phyloP scores from a whole-genome alignment of 2,113 vertebrate species.

The Dunckerocampus dactyliophorus region DNA sequence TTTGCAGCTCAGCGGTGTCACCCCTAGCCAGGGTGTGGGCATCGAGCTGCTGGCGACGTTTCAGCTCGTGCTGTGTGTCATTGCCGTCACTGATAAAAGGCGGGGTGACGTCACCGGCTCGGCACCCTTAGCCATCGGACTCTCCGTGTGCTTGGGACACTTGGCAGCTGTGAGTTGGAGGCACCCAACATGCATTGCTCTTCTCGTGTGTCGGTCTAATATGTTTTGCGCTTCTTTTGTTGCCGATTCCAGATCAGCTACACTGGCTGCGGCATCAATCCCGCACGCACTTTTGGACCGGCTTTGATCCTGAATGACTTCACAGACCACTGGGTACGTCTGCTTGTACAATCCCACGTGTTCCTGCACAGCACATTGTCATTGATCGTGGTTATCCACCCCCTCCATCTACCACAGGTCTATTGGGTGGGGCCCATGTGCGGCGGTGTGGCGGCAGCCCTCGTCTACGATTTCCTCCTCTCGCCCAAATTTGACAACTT shows the following conservation, averaged over 20 bases:
- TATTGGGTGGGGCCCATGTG: slow-evolving; percentile 80
- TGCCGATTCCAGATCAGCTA: slow-evolving; percentile 84
- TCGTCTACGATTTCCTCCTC: slow-evolving; percentile 92
- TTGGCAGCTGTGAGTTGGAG: slow-evolving; percentile 84
- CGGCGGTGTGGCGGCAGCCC: slow-evolving; percentile 70
- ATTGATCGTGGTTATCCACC: slow-evolving; percentile 17
- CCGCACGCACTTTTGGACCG: slow-evolving; percentile 90
- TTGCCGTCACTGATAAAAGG: slow-evolving; percentile 90
- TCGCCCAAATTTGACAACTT: slow-evolving; percentile 82
- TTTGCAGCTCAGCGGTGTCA: slow-evolving; percentile 69
- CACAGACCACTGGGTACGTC: slow-evolving; percentile 89
- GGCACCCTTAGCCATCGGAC: slow-evolving; percentile 87
- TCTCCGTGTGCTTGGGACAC: slow-evolving; percentile 90
- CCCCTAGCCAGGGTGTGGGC: slow-evolving; percentile 84
- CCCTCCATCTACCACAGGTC: slow-evolving; percentile 58
- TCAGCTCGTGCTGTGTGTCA: slow-evolving; percentile 93
- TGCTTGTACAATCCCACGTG: not conserved
- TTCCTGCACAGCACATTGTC: not conserved
- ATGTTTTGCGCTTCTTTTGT: slow-evolving; percentile 14
- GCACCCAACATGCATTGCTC: not conserved
- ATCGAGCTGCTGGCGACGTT: slow-evolving; percentile 92
- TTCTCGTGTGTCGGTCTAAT: not conserved
- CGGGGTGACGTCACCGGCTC: slow-evolving; percentile 86
- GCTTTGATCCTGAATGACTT: slow-evolving; percentile 82
- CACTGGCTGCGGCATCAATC: slow-evolving; percentile 97